Evolutionary conservation across 2,113 vertebrate species (phyloP).

Genomic region (Tragulus kanchil): DNA sequence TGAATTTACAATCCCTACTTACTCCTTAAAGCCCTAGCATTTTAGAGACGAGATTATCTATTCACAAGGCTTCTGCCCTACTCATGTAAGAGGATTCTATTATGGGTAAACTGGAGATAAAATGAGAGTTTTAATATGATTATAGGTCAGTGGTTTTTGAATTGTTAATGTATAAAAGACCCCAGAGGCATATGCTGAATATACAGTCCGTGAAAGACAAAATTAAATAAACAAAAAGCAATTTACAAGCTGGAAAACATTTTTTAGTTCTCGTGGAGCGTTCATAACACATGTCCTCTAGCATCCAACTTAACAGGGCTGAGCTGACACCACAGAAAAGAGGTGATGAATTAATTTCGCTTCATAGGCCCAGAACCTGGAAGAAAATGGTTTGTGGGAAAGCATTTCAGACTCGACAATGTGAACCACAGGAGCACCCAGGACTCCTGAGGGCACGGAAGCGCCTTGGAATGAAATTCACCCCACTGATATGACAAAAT

Average conservation of each 20-base stretch:
- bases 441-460: neutral
- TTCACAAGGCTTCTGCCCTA: slow-evolving; percentile 36
- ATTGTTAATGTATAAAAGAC: slow-evolving; percentile 75
- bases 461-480: neutral
- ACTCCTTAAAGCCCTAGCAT: slow-evolving; percentile 18
- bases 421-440: neutral
- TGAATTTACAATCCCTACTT: slow-evolving; percentile 50
- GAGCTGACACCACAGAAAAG: neutral
- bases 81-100: slow-evolving; percentile 49
- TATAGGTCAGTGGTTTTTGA: slow-evolving; percentile 79
- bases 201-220: slow-evolving; percentile 68
- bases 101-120: slow-evolving; percentile 64
- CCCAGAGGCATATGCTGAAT: slow-evolving; percentile 71
- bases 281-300: slow-evolving; percentile 50
- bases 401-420: slow-evolving; percentile 47
- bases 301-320: slow-evolving; percentile 29
- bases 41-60: slow-evolving; percentile 27
- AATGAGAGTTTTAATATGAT: slow-evolving; percentile 74
- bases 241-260: slow-evolving; percentile 75
- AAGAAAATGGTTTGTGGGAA: slow-evolving; percentile 8
- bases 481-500: neutral
- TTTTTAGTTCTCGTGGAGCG: slow-evolving; percentile 41
- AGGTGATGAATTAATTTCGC: neutral
- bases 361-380: slow-evolving; percentile 12
- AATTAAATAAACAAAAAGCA: slow-evolving; percentile 82